A percentile compares a stretch with the other conserved stretches of the same genome.
phyloP scores from a whole-genome alignment of 1,140 invertebrate species.

The Cepaea nemoralis region DNA sequence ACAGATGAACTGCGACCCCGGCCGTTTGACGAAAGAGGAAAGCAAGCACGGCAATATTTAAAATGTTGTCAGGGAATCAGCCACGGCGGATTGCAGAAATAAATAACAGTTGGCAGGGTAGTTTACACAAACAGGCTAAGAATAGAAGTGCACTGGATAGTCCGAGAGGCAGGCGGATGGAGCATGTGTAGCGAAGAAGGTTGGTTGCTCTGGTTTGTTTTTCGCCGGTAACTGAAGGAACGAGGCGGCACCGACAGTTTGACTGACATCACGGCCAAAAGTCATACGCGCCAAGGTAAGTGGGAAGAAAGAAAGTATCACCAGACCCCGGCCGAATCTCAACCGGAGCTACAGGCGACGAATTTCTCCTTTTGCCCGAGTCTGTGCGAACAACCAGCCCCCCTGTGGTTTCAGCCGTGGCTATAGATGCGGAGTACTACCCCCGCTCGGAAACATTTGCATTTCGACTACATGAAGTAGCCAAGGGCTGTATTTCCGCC shows the following conservation, averaged over 20 bases:
- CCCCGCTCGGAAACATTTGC: background rate
- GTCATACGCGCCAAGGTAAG: background rate
- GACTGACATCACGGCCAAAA: background rate
- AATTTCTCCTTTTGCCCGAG: background rate
- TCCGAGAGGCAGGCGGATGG: background rate
- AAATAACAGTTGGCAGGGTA: background rate
- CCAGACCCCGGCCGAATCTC: background rate
- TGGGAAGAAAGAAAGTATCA: background rate
- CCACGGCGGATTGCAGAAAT: background rate
- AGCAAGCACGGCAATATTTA: background rate
- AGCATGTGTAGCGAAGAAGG: background rate
- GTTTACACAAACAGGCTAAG: background rate
- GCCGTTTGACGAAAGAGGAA: too few relatives aligned
- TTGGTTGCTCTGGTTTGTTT: background rate
- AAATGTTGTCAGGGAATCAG: background rate
- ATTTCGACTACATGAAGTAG: background rate
- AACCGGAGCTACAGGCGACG: background rate
- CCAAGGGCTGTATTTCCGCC: background rate
- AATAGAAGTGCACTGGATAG: background rate
- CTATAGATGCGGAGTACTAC: background rate
- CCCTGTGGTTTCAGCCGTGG: background rate
- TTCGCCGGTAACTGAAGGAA: background rate
- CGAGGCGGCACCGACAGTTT: constrained; percentile 14
- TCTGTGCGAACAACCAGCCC: background rate
- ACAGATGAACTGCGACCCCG: too few relatives aligned